Evolutionary conservation across 1,140 invertebrate genomes (phyloP).

Genomic region (Spodoptera frugiperda): DNA sequence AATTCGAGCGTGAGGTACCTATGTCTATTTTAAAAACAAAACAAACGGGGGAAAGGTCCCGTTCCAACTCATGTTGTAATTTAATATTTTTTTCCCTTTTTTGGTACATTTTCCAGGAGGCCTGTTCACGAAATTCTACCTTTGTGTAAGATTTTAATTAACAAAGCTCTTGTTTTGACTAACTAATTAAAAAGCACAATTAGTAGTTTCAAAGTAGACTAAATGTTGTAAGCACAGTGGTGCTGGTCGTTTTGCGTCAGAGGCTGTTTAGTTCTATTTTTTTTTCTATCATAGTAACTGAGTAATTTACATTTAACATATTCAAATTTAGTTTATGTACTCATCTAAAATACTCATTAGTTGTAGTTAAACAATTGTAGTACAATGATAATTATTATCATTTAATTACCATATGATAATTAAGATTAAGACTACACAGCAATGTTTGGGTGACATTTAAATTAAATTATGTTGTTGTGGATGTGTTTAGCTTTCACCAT

Average conservation of each 20-base stretch:
- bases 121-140: slow-evolving; percentile 9
- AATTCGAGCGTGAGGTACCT: neutral
- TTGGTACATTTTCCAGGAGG: neutral
- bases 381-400: no score
- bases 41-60: neutral
- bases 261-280: neutral
- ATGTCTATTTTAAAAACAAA: neutral
- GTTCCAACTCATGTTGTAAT: slow-evolving; percentile 18
- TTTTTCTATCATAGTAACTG: neutral
- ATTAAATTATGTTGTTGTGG: no score
- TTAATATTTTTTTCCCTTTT: slow-evolving; percentile 32
- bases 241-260: neutral
- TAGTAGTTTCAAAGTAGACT: slow-evolving; percentile 28
- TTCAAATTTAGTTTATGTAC: no score
- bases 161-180: slow-evolving; percentile 12
- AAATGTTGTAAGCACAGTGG: neutral
- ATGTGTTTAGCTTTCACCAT: no score
- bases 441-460: no score
- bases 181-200: slow-evolving; percentile 32
- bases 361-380: no score
- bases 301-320: neutral
- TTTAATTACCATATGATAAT: no score
- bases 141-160: slow-evolving; percentile 41
- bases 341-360: no score
- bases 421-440: no score